Evolutionary conservation across 2,113 vertebrate genomes (phyloP).

Genomic region (Epinephelus fuscoguttatus): DNA sequence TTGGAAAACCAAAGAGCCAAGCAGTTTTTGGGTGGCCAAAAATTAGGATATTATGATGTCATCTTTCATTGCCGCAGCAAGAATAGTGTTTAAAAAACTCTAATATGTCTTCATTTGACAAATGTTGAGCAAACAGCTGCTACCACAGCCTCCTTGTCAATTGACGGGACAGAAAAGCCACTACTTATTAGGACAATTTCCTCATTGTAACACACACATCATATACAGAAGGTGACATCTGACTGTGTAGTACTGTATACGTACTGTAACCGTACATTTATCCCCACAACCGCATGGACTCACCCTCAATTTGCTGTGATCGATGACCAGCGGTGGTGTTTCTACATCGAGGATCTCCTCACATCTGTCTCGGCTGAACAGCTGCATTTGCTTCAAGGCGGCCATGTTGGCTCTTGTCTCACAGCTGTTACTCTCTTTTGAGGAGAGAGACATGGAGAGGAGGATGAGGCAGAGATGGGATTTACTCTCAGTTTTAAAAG

Average conservation of each 20-base stretch:
- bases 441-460: neutral
- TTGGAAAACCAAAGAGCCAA: neutral
- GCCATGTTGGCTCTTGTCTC: neutral
- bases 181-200: too few relatives aligned
- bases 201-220: too few relatives aligned
- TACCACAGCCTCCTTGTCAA: too few relatives aligned
- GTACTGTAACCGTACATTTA: too few relatives aligned
- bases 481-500: neutral
- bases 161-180: too few relatives aligned
- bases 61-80: neutral
- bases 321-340: slow-evolving; percentile 72
- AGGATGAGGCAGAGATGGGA: neutral
- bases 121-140: too few relatives aligned
- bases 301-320: slow-evolving; percentile 84
- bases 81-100: too few relatives aligned
- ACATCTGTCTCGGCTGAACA: slow-evolving; percentile 48
- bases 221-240: too few relatives aligned
- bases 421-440: slow-evolving; percentile 25
- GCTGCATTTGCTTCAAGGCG: slow-evolving; percentile 7
- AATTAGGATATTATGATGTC: neutral
- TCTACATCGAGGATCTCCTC: slow-evolving; percentile 60
- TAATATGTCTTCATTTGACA: too few relatives aligned
- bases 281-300: neutral
- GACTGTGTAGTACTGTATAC: too few relatives aligned
- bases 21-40: too few relatives aligned